Evolutionary conservation across 2,888 invertebrate species (phyloP), one percentile per base, ranked within the genome.

Genomic region (Torymus texanus): DNA sequence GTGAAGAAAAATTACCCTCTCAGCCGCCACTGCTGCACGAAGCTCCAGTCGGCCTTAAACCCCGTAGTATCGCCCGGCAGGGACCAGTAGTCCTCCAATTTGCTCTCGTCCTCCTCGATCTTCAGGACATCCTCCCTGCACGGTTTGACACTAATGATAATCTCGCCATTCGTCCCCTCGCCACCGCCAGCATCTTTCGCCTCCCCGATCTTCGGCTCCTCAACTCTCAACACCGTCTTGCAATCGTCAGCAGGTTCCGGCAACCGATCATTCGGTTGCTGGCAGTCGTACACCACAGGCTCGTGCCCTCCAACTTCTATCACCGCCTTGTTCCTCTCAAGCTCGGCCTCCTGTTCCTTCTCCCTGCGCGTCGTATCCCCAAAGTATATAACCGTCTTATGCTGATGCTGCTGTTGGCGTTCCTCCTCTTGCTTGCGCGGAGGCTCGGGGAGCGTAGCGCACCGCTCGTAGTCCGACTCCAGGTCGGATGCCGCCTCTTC

Each of bases 321-420:
- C 21, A 58, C 81, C 14, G 66, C 59, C 11, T 66, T 61, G 13
- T 29, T 55, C 14, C 11, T 2, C 10, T 66, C 66, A 16, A n/a
- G 8, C 13, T 62, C 41, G n/a, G 24, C 29, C 24, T 13, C 14
- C 1, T 24, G 14, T 41, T 72, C 62, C 18, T 29, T 21, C 24
- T 56, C 67, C 41, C 67, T 53, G 2, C 62, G 91, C 66, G 93
- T 92, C 2, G 94, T 93, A 86, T 94, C 94, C 53, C 94, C 94
- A 83, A 94, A 94, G 88, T 94, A 94, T 84, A 94, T 94, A 67
- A 94, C 93, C n/a, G 94, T 94, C 91, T 93, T 94, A 86, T 94
- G 94, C 83, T 91, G 41, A 5, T 41, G 41, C 8, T 41, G 41
- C 41, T 41, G 41, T 8, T 29, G 29, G 29, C 29, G 29, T 29